Base-by-base conservation (phyloP, 1,140 invertebrate species). In the Drosophila sp. region DNA sequence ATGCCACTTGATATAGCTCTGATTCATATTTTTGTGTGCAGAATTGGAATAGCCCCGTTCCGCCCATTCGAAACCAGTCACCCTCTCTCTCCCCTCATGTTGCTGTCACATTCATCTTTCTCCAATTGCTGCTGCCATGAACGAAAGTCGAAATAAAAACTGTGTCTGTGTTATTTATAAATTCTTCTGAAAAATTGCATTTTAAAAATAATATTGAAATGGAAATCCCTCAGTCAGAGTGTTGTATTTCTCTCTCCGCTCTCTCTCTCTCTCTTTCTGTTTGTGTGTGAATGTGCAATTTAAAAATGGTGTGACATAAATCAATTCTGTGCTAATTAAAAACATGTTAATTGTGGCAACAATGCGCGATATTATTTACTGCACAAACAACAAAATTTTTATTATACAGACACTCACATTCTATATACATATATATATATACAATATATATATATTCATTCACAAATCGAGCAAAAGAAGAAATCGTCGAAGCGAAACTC, bases 281-380 rank as follows among this genome's bases (percentile, higher is more conserved):
- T 1, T 47, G 4, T 47, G 44, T 23, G 44, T 44, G n/a, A 7
- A 7, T 50, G 63, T 77, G 80, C 76, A 84, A 72, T 68, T 76
- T 63, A 50, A 76, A 57, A 80, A 72, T 66, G 66, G 58, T 72
- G 75, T 74, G 73, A 70, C 75, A 85, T 85, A 82, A 85, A 85
- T 85, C 83, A 85, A 76, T 82, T 70, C 40, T 70, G 66, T 60
- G 66, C 68, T 79, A 87, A 82, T 87, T 85, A 87, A 85, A 76
- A 82, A 75, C 78, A 85, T 81, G 79, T 86, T 85, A 72, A 86
- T 79, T 75, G 71, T 80, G 66, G 17, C 44, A 66, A 40, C 44
- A 70, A 50, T 62, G 63, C 29, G 47, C 25, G 47, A 66, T 56
- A 71, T 70, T 68, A 72, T 82, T 74, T 82, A 79, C 66, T 80